Base-by-base conservation (phyloP, 2,797 vertebrate genomes). In the Australoheros facetus region DNA sequence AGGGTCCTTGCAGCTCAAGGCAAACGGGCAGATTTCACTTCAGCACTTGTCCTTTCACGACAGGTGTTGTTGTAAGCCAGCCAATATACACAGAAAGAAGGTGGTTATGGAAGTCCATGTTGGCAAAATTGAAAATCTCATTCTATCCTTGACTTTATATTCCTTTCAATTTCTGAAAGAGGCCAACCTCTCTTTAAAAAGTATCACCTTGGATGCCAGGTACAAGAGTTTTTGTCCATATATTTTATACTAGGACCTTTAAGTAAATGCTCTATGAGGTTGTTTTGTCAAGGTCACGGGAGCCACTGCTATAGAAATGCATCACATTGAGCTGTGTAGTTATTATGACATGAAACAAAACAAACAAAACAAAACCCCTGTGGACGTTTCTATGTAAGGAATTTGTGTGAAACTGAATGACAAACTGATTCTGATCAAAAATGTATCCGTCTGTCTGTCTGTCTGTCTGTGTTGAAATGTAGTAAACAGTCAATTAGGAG, bases 401-500 rank as follows among this genome's bases (percentile, higher is more conserved):
- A 85, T 89, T 89, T 85, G 84, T 54, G 72, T 88, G 87, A 81
- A 81, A 85, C 80, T 81, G 88, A 91, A 86, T 82, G 91, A 92
- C 86, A 89, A 88, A 90, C 82, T 79, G 73, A 85, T 84, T 84
- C 73, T 54, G 82, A 89, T 91, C 72, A 79, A 59, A 90, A 89
- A 87, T 85, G 34, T 34, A 77, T 80, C 45, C 79, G 19, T 88
- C 87, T 85, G 81, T 86, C 87, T 87, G 74, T 73, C 26, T 81
- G 19, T 88, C 87, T 85, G 81, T 86, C 87, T 87, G 74, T 73
- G 91, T 92, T 85, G 85, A 90, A 89, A 84, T 83, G 71, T 92
- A 91, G 90, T 95, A 91, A 87, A 82, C 89, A 92, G 91, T 94
- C 89, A 90, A 92, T 93, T 93, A 93, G 94, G 78, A 88, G 93